Evolutionary conservation across 2,113 vertebrate genomes (phyloP), one percentile per base, ranked within the genome.

Genomic region (Sylvia atricapilla): DNA sequence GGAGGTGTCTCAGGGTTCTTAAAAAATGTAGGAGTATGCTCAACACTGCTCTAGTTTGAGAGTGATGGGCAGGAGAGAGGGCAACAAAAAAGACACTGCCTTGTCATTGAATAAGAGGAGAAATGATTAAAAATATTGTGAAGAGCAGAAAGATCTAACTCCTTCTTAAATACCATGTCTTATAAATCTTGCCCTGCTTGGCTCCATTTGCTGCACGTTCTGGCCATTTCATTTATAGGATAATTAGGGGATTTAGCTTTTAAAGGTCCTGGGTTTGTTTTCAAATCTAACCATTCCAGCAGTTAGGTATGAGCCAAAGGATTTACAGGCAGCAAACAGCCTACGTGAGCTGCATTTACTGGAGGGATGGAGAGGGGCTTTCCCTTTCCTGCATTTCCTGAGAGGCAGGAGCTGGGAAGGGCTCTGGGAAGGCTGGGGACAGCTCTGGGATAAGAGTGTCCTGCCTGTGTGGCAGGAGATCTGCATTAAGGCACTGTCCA

Each of bases 241-340:
- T 93, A 93, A 90, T 95, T 67, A 94, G 74, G 63, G 92, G 90
- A 96, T 97, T 96, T 96, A 90, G 76, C 83, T 92, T 93, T 82
- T 82, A 86, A 89, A 95, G 93, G 89, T 87, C 86, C 49, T 49
- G 62, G 35, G 83, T 91, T 94, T 95, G 72, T 90, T 94, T 96
- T 96, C 68, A 59, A 6, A 81, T 90, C 64, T 83, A 73, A 66
- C 74, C 72, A 18, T 89, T 66, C 35, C 83, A 92, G 75, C 92
- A 81, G 63, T 70, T 89, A 77, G 86, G 39, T 62, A 14, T n/a
- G 86, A 95, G 86, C 93, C 84, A 78, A 66, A 55, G 82, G 93
- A 89, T 91, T 91, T 75, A 49, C 28, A 56, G 64, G 84, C 77
- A 88, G 91, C 93, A 80, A 59, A 77, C 64, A 90, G 78, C 67